These are phyloP conservation scores for Meteorus cinctellus DNA, from an alignment of 2,888 invertebrate species.

Conservation along the genomic window DNA sequence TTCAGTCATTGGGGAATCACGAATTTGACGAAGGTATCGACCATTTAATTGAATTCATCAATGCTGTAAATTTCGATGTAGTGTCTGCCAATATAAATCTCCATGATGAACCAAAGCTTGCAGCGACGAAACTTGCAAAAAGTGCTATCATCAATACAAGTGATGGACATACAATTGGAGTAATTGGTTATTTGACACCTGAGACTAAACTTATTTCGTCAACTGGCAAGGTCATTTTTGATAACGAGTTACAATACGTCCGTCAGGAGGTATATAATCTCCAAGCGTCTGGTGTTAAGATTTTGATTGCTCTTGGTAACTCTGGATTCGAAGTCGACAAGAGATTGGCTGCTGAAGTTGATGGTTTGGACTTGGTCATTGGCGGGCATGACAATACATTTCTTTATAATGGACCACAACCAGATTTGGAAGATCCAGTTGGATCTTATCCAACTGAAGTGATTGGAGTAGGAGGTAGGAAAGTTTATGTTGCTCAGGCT, in stretches of 20 bases:
- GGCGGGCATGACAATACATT: constrained; percentile 96
- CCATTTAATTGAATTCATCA: constrained; percentile 84
- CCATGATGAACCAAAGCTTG: constrained; percentile 78
- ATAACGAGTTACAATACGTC: constrained; percentile 82
- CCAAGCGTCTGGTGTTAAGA: constrained; percentile 79
- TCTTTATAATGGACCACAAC: constrained; percentile 82
- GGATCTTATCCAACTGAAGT: constrained; percentile 87
- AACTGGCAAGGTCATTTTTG: constrained; percentile 72
- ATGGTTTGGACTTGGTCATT: constrained; percentile 88
- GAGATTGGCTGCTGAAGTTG: constrained; percentile 84
- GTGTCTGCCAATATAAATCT: constrained; percentile 86
- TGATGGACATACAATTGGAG: constrained; percentile 81
- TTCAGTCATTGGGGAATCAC: constrained; percentile 92
- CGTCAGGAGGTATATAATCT: constrained; percentile 77
- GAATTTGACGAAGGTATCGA: constrained; percentile 90
- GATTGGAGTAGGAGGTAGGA: constrained; percentile 80
- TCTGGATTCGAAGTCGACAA: constrained; percentile 87
- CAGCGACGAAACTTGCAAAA: constrained; percentile 76
- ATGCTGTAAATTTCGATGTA: constrained; percentile 82
- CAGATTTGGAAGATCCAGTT: constrained; percentile 81
- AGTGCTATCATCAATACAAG: constrained; percentile 79
- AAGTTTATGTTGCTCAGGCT: constrained; percentile 90
- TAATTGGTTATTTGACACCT: constrained; percentile 91
- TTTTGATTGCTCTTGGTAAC: constrained; percentile 92
- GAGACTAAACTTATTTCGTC: constrained; percentile 81